Base-by-base conservation (phyloP, 2,888 invertebrate genomes). In the Aphodius sticticus region DNA sequence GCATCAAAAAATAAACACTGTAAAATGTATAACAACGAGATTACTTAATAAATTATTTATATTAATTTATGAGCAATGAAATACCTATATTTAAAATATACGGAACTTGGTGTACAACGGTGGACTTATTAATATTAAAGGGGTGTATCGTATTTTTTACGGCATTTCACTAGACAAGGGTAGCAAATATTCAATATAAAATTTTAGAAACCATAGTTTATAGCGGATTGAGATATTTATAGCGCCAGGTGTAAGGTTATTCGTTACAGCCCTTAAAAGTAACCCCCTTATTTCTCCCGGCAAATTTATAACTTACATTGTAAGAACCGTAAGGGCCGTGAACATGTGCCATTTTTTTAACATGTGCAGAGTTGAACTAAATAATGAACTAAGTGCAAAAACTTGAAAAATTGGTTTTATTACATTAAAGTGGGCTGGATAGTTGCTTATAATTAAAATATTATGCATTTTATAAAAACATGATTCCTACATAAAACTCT, bases 171-270 rank as follows among this genome's bases (percentile, higher is more conserved):
- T 53, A 53, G 53, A 53, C 53, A 53, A 53, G 53, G 53, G 53
- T 53, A 12, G 53, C 53, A 53, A 53, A 53, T 53, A 53, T 53
- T 53, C 53, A 53, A 53, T 53, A 53, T 53, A 53, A 53, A 53
- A 53, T 53, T 5, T 53, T 53, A 53, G 53, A 53, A 53, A 53
- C 53, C 53, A 53, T 53, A 53, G 53, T 74, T 74, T 37, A 74
- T 74, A 35, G 36, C 26, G 74, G 74, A 74, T 74, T 74, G 37
- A 74, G 74, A 37, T 74, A 74, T 74, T 74, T 74, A 74, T 74
- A 74, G 74, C 36, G 71, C 16, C 26, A 37, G 74, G 53, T 53
- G 53, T 53, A 53, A 53, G 53, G 53, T 53, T 53, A 53, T 53
- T 53, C 12, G 9, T 7, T 53, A 53, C 53, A 53, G 12, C 53